These are phyloP conservation scores for Meleagris gallopavo DNA, from an alignment of 2,113 vertebrate species.

Conservation along the genomic window DNA sequence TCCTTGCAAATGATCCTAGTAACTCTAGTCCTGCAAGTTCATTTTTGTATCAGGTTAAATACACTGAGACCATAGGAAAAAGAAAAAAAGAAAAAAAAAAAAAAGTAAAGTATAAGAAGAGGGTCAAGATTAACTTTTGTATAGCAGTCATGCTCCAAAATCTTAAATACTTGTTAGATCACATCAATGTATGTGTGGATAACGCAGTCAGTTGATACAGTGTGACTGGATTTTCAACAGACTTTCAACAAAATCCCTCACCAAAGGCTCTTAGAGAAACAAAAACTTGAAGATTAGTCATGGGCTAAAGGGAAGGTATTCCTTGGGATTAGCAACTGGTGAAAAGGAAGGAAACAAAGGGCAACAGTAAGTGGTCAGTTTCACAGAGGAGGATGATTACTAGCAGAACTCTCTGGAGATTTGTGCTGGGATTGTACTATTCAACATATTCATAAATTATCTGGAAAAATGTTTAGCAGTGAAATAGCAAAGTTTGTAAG, in stretches of 20 bases:
- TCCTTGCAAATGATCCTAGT: background rate
- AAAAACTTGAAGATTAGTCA: constrained; percentile 65
- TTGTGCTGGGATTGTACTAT: background rate
- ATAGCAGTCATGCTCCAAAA: background rate
- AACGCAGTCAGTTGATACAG: constrained; percentile 39
- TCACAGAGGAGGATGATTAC: constrained; percentile 44
- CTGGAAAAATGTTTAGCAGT: background rate
- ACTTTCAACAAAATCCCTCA: constrained; percentile 47
- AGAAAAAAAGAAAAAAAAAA: background rate
- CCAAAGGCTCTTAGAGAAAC: constrained; percentile 50
- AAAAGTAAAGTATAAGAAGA: background rate
- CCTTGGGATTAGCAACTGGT: constrained; percentile 53
- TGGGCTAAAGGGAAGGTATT: constrained; percentile 55
- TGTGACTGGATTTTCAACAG: constrained; percentile 62
- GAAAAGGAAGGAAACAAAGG: constrained; percentile 51
- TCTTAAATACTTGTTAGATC: constrained; percentile 23
- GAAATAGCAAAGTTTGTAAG: background rate
- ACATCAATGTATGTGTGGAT: background rate
- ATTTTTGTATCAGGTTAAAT: constrained; percentile 8
- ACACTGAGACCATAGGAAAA: background rate
- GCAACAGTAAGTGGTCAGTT: constrained; percentile 40
- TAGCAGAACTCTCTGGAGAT: constrained; percentile 25
- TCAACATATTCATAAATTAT: constrained; percentile 3
- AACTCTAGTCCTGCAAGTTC: background rate
- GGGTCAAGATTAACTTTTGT: constrained; percentile 25